Evolutionary conservation across 2,797 vertebrate genomes (phyloP).

Genomic region (Odontamblyopus lacepedii): DNA sequence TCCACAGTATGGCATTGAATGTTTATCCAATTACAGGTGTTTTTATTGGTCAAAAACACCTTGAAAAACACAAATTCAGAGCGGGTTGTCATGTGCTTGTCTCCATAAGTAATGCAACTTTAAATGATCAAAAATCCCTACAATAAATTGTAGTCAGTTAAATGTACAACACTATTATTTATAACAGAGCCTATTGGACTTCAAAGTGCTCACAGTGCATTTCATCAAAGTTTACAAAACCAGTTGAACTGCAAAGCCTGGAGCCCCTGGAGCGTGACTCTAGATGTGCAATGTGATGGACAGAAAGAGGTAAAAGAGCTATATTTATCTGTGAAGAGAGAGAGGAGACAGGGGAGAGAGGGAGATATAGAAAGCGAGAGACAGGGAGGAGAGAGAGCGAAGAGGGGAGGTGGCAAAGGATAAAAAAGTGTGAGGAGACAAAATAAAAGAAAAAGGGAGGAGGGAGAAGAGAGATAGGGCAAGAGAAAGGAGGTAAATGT

Average conservation of each 20-base stretch:
- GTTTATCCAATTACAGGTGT: not conserved
- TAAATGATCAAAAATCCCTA: not conserved
- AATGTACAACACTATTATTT: not conserved
- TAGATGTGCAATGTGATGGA: slow-evolving; percentile 40
- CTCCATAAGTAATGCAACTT: not conserved
- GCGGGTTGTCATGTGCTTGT: too few relatives aligned
- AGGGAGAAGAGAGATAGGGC: slow-evolving; percentile 24
- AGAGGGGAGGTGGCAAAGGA: not conserved
- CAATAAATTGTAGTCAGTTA: not conserved
- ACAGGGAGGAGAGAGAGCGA: not conserved
- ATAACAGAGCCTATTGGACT: not conserved
- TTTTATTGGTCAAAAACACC: not conserved
- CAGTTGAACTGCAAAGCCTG: slow-evolving; percentile 25
- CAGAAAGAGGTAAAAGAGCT: slow-evolving; percentile 58
- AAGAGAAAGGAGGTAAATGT: slow-evolving; percentile 1
- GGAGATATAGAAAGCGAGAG: slow-evolving; percentile 21
- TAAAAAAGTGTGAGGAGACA: too few relatives aligned
- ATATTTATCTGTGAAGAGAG: slow-evolving; percentile 62
- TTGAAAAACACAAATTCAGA: not conserved
- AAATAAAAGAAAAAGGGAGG: not conserved
- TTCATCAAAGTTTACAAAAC: slow-evolving; percentile 10
- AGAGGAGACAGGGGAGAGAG: slow-evolving; percentile 16
- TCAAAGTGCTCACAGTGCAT: slow-evolving; percentile 14
- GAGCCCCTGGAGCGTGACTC: slow-evolving; percentile 39
- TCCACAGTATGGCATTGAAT: not conserved